Evolutionary conservation across 2,113 vertebrate species (phyloP).

Genomic region (Pachyramphus minor): DNA sequence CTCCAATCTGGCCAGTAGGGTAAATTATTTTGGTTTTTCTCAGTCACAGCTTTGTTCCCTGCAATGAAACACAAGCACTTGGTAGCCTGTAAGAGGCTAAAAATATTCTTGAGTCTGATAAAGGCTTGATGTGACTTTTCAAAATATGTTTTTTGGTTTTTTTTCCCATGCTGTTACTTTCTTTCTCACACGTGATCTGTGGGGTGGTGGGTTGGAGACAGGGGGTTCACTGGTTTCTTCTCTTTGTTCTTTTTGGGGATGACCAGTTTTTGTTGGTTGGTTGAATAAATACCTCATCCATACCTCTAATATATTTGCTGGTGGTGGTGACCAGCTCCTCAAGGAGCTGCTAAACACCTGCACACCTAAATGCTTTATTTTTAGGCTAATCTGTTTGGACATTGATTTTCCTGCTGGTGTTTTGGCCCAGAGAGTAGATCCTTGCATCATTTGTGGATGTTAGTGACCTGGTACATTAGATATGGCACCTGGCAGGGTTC

Average conservation of each 20-base stretch:
- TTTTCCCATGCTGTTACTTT: not conserved
- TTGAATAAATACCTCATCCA: not conserved
- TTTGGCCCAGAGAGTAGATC: not conserved
- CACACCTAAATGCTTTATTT: not conserved
- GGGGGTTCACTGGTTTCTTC: not conserved
- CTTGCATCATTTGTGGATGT: accelerated
- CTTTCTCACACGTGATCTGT: accelerated
- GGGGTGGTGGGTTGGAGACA: not conserved
- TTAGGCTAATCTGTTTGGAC: not conserved
- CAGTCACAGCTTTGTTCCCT: not conserved
- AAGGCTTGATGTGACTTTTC: not conserved
- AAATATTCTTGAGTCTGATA: not conserved
- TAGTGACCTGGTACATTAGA: not conserved
- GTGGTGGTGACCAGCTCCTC: accelerated
- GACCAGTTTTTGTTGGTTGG: not conserved
- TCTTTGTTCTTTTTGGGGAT: not conserved
- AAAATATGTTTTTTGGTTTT: not conserved
- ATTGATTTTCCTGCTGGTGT: not conserved
- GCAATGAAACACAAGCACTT: not conserved
- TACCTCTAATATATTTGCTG: too few species aligned
- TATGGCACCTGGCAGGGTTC: not conserved
- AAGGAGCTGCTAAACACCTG: not conserved
- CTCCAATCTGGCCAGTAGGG: accelerated
- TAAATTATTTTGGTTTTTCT: not conserved
- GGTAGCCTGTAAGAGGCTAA: not conserved